phyloP scores from a whole-genome alignment of 1,140 invertebrate species.

The Amyelois transitella region DNA sequence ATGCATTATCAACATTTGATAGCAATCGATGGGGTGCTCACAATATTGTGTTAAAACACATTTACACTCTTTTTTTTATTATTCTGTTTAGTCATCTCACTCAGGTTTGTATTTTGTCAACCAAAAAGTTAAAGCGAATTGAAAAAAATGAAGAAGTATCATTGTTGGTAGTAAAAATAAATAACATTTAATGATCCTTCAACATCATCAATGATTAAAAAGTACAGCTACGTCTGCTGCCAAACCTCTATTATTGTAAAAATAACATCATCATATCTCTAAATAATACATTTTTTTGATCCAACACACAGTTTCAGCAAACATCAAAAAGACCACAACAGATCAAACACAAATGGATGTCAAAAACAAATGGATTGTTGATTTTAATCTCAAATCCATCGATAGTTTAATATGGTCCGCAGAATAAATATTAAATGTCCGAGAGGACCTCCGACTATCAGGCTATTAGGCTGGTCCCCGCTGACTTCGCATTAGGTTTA shows the following conservation, averaged over 20 bases:
- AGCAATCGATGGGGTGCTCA: constrained; percentile 16
- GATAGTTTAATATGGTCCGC: not conserved
- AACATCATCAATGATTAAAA: no score
- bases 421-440: not conserved
- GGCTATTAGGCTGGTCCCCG: not conserved
- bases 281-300: no score
- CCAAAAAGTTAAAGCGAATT: no score
- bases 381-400: not conserved
- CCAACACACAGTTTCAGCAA: no score
- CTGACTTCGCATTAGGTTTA: not conserved
- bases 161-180: no score
- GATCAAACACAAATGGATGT: not conserved
- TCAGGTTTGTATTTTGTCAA: no score
- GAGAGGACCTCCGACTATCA: not conserved
- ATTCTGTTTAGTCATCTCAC: no score
- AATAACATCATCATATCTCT: no score
- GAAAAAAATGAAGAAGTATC: no score
- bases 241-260: no score
- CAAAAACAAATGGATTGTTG: not conserved
- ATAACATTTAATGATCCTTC: no score
- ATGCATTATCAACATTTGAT: constrained; percentile 29
- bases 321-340: not conserved
- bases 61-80: not conserved
- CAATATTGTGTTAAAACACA: not conserved
- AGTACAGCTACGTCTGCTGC: no score